Percentiles rank a stretch among this genome's conserved stretches.
Conservation (phyloP, 2,888 invertebrate genomes). For the Ceramica pisi region DNA sequence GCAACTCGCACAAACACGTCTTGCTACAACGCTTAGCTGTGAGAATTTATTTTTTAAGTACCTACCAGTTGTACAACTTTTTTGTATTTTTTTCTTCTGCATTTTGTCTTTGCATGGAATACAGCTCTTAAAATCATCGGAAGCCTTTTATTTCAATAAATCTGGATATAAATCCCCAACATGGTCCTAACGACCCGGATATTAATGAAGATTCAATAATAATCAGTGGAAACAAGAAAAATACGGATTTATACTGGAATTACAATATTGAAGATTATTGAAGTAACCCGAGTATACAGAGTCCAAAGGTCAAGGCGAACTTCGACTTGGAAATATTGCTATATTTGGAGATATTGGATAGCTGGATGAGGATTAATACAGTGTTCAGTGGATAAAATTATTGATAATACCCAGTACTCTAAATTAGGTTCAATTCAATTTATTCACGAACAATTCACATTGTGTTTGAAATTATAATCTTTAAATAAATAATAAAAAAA, state of each 20-base stretch:
- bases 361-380: constrained; percentile 1
- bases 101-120: neutral
- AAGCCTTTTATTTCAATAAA: no score
- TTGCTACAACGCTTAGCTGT: neutral
- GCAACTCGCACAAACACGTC: neutral
- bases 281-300: neutral
- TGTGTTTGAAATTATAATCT: no score
- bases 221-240: neutral
- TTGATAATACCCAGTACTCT: neutral
- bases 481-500: no score
- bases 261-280: neutral
- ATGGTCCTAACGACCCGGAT: constrained; percentile 9
- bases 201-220: neutral
- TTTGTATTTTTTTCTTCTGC: neutral
- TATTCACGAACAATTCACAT: no score
- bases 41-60: neutral
- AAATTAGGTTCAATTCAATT: no score
- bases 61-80: neutral
- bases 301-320: neutral
- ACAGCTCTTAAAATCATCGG: no score
- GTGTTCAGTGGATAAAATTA: constrained; percentile 1
- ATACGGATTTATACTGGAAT: constrained; percentile 1
- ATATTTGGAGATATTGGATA: constrained; percentile 7
- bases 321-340: neutral
- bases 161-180: neutral